Percentiles rank a stretch among this genome's conserved stretches.
Conservation (phyloP, 2,797 vertebrate genomes). For the Acrossocheilus fasciatus region DNA sequence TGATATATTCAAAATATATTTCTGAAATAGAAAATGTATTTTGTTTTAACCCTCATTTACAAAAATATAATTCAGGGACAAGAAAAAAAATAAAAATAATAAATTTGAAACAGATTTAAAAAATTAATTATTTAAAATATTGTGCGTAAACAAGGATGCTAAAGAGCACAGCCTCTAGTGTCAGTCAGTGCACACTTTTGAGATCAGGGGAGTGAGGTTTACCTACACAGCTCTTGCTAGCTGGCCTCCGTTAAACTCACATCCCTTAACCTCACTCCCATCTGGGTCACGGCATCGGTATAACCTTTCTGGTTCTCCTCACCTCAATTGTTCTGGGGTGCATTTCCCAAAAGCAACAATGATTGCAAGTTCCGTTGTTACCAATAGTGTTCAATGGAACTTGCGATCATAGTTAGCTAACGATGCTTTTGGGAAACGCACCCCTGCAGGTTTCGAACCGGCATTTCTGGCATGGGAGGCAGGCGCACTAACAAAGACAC, state of each 20-base stretch:
- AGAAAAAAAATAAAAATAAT: too few species aligned
- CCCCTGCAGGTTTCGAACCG: background rate
- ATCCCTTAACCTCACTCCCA: background rate
- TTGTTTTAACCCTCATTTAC: too few species aligned
- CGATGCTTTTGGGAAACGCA: background rate
- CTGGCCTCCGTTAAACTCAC: background rate
- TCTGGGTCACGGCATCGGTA: background rate
- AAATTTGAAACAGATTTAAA: too few species aligned
- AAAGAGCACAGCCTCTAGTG: too few species aligned
- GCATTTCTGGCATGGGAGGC: background rate
- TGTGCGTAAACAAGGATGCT: too few species aligned
- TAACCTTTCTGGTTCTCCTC: background rate
- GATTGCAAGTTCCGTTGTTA: fast-evolving
- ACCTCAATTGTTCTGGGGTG: background rate
- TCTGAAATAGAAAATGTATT: too few species aligned
- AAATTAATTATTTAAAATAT: too few species aligned
- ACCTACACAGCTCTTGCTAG: too few species aligned
- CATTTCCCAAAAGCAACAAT: background rate
- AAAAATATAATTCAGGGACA: too few species aligned
- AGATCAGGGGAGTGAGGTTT: too few species aligned
- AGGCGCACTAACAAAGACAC: background rate
- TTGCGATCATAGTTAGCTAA: background rate
- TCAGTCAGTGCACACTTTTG: too few species aligned
- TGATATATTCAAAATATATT: too few species aligned
- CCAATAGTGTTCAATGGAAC: background rate